Conservation (phyloP, 2,888 invertebrate genomes). For the Chrysomela aeneicollis region DNA sequence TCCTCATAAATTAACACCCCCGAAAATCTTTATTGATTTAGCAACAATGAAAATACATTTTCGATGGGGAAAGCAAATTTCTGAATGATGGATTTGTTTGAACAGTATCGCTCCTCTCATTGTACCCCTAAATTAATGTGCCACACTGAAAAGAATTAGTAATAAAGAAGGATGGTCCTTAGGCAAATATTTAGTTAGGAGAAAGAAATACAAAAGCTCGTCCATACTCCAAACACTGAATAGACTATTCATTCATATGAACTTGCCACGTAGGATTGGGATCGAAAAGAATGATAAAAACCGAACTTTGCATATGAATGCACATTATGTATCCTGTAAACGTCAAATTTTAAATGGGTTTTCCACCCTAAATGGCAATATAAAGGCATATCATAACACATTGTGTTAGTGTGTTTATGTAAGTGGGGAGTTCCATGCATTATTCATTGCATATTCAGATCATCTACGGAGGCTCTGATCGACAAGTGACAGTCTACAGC, state of each 20-base stretch:
- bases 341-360: conserved; percentile 61
- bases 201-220: conserved; percentile 47
- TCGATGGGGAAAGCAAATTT: conserved; percentile 28
- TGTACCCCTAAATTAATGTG: conserved; percentile 39
- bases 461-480: conserved; percentile 56
- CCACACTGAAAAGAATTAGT: conserved; percentile 38
- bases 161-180: conserved; percentile 43
- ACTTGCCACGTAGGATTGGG: conserved; percentile 41
- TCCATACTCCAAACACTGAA: conserved; percentile 38
- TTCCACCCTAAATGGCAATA: conserved; percentile 60
- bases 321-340: conserved; percentile 58
- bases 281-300: conserved; percentile 48
- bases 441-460: conserved; percentile 59
- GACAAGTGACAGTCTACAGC: conserved; percentile 63
- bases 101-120: conserved; percentile 37
- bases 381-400: conserved; percentile 60
- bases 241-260: conserved; percentile 47
- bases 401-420: conserved; percentile 52
- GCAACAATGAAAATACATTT: conserved; percentile 18
- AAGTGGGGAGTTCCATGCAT: conserved; percentile 56
- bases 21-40: conserved; percentile 28
- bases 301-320: conserved; percentile 59
- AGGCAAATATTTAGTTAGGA: conserved; percentile 51
- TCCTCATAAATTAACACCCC: conserved; percentile 17
- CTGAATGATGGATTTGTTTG: conserved; percentile 34